Conservation (phyloP, 64 coral and sea anemone genomes). For the Anthopleura sola region DNA sequence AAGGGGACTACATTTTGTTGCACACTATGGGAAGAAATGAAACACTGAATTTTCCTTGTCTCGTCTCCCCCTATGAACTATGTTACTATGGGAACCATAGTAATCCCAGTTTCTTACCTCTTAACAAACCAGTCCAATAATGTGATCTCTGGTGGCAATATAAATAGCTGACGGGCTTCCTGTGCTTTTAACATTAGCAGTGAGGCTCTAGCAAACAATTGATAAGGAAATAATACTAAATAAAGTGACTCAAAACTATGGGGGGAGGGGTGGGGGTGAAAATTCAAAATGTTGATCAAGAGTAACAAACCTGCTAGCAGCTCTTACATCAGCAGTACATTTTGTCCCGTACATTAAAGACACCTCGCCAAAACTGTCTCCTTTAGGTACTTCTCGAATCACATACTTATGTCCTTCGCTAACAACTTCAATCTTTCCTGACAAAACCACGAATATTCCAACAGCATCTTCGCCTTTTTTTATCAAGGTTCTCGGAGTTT, state of each 20-base stretch:
- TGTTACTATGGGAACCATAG: no score
- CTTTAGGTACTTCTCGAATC: constrained; percentile 46
- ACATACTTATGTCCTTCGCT: constrained; percentile 45
- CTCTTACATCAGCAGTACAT: constrained; percentile 74
- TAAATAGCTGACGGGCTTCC: constrained; percentile 37
- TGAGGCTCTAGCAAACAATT: neutral
- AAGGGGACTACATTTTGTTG: neutral
- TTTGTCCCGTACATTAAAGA: constrained; percentile 63
- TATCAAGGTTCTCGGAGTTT: constrained; percentile 26
- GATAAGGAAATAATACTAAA: no score
- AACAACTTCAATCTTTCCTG: constrained; percentile 50
- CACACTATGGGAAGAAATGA: no score
- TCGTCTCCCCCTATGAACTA: no score
- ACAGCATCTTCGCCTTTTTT: constrained; percentile 50
- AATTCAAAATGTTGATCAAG: neutral
- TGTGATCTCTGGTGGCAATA: constrained; percentile 22
- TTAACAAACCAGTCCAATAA: constrained; percentile 45
- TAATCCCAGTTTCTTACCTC: neutral
- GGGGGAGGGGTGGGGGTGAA: no score
- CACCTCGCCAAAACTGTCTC: constrained; percentile 84
- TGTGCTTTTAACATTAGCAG: constrained; percentile 10
- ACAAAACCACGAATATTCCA: constrained; percentile 70
- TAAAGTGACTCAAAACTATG: no score
- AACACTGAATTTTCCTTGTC: no score
- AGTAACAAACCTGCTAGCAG: constrained; percentile 26